These are phyloP conservation scores for Amitus sp. DNA, from an alignment of 2,888 invertebrate species.

Conservation along the genomic window DNA sequence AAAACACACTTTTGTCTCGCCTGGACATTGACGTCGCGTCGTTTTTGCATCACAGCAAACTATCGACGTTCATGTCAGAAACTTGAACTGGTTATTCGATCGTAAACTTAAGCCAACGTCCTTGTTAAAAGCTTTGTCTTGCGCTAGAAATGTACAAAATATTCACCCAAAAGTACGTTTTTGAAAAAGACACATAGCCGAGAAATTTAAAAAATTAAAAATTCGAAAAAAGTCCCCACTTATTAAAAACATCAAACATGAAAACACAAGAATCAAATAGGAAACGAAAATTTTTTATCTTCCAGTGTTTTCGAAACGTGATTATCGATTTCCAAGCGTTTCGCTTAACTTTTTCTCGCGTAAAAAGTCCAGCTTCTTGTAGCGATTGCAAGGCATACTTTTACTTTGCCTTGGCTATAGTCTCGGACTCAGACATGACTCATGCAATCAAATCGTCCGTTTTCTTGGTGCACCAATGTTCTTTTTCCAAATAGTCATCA, in stretches of 20 bases:
- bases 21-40: conserved; percentile 9
- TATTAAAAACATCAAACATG: too few species aligned
- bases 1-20: too few species aligned
- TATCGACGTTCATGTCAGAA: conserved; percentile 21
- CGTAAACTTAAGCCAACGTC: conserved; percentile 8
- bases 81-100: conserved; percentile 16
- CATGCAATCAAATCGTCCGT: conserved; percentile 9
- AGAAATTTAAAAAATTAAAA: too few species aligned
- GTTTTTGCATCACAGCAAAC: conserved; percentile 12
- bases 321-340: too few species aligned
- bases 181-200: too few species aligned
- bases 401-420: conserved; percentile 18
- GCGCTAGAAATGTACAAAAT: neutral
- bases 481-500: neutral
- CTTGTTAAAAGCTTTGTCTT: conserved; percentile 13
- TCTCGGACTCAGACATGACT: conserved; percentile 17
- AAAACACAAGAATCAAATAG: too few species aligned
- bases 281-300: too few species aligned
- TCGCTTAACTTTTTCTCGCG: neutral
- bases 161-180: neutral
- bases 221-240: too few species aligned
- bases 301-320: too few species aligned
- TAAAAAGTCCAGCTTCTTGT: neutral
- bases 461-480: conserved; percentile 14
- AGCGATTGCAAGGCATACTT: conserved; percentile 2